Base-by-base conservation (phyloP, 1,140 invertebrate species). In the Vanessa tameamea region DNA sequence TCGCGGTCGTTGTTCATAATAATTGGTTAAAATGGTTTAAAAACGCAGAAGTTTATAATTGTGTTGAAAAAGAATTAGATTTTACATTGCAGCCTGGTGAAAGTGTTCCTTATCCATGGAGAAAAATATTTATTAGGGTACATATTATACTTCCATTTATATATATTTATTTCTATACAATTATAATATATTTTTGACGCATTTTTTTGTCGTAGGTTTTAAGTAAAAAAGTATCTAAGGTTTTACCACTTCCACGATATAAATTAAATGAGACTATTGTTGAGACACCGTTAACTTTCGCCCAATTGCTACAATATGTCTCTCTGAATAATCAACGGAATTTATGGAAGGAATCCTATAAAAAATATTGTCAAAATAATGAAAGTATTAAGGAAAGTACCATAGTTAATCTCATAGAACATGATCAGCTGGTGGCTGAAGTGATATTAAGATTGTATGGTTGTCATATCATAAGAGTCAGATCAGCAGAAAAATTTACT, bases 301-400 rank as follows among this genome's bases (percentile, higher is more conserved):
- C 96, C 11, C 96, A 97, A 90, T 93, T 97, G 51, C 92, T 97
- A 15, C 95, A 96, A 82, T 97, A 97, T 94, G 95, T 97, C 69
- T 95, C 96, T 0, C 95, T 96, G 84, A 96, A 94, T 47, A 97
- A 97, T 93, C 96, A 96, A 83, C 95, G 95, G 82, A 97, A 96
- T 89, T 91, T 97, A 67, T 97, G 97, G 97, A 97, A 97, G 87
- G 95, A 97, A 81, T 95, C 96, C 8, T 97, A 96, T 82, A 97
- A 96, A 82, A 97, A 96, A 93, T 96, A 96, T 92, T 94, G 93
- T 73, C 93, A 94, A 92, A 93, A 92, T 83, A 93, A 83, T 79
- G 90, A 90, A 75, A 81, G 73, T 66, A 82, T 75, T 53, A 92
- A 86, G 81, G 92, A 93, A 73, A 88, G 83, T 70, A 83, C 89